These are phyloP conservation scores for Pectinophora gossypiella DNA, from an alignment of 1,140 invertebrate genomes.

Conservation along the genomic window DNA sequence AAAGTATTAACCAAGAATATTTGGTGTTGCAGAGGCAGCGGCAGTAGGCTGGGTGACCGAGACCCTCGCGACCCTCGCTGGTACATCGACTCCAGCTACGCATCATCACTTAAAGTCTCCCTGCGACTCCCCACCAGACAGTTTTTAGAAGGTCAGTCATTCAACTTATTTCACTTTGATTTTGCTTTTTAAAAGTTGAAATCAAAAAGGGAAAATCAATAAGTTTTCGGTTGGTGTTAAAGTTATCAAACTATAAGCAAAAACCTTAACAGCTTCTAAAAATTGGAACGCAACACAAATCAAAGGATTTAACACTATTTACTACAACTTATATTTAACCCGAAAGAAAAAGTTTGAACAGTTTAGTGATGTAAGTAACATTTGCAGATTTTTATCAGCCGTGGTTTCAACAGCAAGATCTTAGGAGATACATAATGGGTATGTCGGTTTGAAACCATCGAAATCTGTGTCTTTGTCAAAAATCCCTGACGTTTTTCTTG, in stretches of 20 bases:
- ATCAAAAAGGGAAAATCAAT: background rate
- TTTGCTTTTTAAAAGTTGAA: background rate
- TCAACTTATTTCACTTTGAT: no score
- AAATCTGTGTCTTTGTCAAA: background rate
- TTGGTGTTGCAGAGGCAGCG: conserved; percentile 47
- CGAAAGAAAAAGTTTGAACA: no score
- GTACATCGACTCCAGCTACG: conserved; percentile 68
- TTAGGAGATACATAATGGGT: conserved; percentile 58
- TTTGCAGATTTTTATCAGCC: conserved; percentile 57
- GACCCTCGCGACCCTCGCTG: conserved; percentile 60
- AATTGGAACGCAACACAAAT: background rate
- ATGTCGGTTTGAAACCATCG: conserved; percentile 27
- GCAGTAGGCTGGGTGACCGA: conserved; percentile 56
- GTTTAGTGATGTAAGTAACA: background rate
- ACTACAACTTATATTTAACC: no score
- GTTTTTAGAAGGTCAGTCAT: conserved; percentile 62
- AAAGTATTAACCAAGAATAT: conserved; percentile 2
- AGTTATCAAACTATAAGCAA: background rate
- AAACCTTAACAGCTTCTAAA: background rate
- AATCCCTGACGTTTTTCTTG: background rate
- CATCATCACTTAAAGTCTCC: conserved; percentile 64
- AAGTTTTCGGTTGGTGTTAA: no score
- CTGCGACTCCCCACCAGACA: conserved; percentile 63
- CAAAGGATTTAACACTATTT: no score
- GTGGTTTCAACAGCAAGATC: conserved; percentile 37